Conservation (phyloP, 2,888 invertebrate species). For the Ametastegia equiseti region DNA sequence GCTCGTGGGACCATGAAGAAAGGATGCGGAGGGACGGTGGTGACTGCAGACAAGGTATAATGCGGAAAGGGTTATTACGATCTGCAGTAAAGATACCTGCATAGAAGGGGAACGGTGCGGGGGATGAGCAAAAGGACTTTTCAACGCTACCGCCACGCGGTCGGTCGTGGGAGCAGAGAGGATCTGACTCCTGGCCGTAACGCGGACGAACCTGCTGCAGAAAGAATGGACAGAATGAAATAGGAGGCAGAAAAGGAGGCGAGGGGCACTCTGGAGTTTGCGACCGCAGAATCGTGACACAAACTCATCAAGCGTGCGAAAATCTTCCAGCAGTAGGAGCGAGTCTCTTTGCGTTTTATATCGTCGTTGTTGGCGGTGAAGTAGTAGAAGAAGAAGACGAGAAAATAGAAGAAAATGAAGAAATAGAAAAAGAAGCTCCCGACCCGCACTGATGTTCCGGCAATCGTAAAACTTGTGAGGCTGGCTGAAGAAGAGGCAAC, state of each 20-base stretch:
- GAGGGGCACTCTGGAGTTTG: constrained; percentile 49
- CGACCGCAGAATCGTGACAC: constrained; percentile 66
- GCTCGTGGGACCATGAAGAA: constrained; percentile 8
- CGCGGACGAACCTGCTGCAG: not conserved
- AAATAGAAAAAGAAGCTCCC: constrained; percentile 47
- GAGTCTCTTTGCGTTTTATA: constrained; percentile 18
- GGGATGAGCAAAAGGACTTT: not conserved
- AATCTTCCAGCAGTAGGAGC: constrained; percentile 60
- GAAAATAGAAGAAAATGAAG: no score
- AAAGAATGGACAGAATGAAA: constrained; percentile 21
- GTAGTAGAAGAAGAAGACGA: constrained; percentile 26
- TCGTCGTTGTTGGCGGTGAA: constrained; percentile 4
- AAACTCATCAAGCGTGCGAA: constrained; percentile 72
- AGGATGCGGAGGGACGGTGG: not conserved
- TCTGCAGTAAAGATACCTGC: constrained; percentile 41
- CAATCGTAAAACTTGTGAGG: constrained; percentile 53
- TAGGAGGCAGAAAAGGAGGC: constrained; percentile 15
- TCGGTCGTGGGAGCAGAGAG: constrained; percentile 39
- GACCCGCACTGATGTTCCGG: constrained; percentile 49
- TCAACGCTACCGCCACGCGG: constrained; percentile 6
- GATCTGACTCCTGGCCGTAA: constrained; percentile 5
- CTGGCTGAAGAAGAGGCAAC: not conserved
- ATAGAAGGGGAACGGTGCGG: not conserved
- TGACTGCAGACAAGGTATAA: not conserved
- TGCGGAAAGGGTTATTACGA: constrained; percentile 47